Base-by-base conservation (phyloP, 2,113 vertebrate genomes). In the Holacanthus passer region DNA sequence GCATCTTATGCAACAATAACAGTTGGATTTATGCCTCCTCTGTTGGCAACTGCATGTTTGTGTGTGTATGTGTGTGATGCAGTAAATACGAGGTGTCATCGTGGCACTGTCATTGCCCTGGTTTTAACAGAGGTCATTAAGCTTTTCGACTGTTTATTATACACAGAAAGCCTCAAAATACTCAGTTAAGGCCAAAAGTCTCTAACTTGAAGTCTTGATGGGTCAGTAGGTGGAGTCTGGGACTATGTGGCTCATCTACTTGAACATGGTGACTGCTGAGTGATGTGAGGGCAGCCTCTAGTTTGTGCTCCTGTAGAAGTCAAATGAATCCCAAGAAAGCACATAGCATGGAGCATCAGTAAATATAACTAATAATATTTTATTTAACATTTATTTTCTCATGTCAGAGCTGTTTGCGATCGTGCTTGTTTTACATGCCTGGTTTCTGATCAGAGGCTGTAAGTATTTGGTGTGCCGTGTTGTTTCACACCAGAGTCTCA, bases 21-120 rank as follows among this genome's bases (percentile, higher is more conserved):
- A 55, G 63, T 86, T 50, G 22, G 32, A 63, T 65, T 35, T 27
- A 68, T 55, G 84, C 58, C 63, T 81, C 45, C 58, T 66, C 70
- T 66, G 20, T 68, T 22, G 60, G 32, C 65, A 10, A 73, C 60
- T 1, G 3, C 39, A 8, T 82, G 79, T 88, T 63, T 39, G 55
- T 53, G 45, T 41, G 58, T 76, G 39, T 68, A 48, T 63, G 48
- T 48, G 39, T 29, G 50, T 9, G 50, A 62, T 43, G 67, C 35
- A 32, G 58, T 73, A 20, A 39, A 29, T 62, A 24, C 52, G 24
- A 78, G 29, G 47, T 47, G 31, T 52, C 80, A 70, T 10, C 4
- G 50, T 27, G 35, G 55, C 17, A 8, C 17, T 29, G 32, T 48
- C 31, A 29, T 59, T n/a, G 39, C 13, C 5, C 20, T 60, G 3